phyloP scores from a whole-genome alignment of 2,888 invertebrate species.

The Chamaedrilus cognettii region DNA sequence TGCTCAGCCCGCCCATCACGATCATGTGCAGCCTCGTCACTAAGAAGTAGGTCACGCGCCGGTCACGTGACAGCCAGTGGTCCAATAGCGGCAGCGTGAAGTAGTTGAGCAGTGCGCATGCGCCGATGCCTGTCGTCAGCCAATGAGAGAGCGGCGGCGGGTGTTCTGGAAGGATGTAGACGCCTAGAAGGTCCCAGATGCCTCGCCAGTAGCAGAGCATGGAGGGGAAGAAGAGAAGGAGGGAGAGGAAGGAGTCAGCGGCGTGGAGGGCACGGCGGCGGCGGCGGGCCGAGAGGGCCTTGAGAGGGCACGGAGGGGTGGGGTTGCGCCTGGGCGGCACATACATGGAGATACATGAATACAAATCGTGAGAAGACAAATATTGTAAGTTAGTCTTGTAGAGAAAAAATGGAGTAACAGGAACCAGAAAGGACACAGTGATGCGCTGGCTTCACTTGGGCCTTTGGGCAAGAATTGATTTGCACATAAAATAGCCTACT shows the following conservation, averaged over 20 bases:
- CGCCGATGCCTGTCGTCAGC: constrained; percentile 13
- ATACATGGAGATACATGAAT: too few relatives aligned
- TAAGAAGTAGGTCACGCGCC: constrained; percentile 1
- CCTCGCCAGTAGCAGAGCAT: constrained; percentile 35
- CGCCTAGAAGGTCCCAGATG: constrained; percentile 31
- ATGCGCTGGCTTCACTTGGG: too few relatives aligned
- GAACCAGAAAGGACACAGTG: too few relatives aligned
- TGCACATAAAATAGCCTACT: too few relatives aligned
- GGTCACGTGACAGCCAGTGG: not conserved
- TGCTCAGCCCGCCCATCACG: constrained; percentile 19
- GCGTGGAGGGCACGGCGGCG: constrained; percentile 5
- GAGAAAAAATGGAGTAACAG: too few relatives aligned
- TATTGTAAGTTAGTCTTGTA: too few relatives aligned
- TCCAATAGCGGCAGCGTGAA: constrained; percentile 10
- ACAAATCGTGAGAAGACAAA: too few relatives aligned
- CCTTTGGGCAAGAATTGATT: too few relatives aligned
- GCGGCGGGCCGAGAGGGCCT: not conserved
- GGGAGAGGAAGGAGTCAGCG: constrained; percentile 20
- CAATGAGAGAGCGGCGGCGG: constrained; percentile 10
- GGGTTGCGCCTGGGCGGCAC: too few relatives aligned
- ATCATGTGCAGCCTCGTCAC: constrained; percentile 20
- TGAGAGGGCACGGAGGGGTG: too few relatives aligned
- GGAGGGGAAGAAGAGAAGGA: constrained; percentile 27
- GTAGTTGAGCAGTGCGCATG: constrained; percentile 20
- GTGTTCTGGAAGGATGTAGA: constrained; percentile 22